Conservation (phyloP, 2,113 vertebrate genomes). For the Brachypodius melanocephalos region DNA sequence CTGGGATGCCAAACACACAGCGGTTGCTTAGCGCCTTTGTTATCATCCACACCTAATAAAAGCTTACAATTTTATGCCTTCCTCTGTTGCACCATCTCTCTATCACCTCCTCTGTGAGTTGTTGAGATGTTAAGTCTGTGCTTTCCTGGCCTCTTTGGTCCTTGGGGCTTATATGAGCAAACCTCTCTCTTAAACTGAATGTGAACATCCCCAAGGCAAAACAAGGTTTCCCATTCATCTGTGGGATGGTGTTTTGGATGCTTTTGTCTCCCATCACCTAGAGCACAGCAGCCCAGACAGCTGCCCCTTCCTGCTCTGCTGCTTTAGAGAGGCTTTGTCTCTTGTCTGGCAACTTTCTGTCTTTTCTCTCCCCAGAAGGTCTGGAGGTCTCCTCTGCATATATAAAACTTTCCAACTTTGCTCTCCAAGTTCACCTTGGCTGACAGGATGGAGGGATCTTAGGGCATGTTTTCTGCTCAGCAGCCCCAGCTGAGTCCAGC, state of each 20-base stretch:
- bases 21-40: not conserved
- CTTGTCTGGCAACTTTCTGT: not conserved
- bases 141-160: not conserved
- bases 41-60: slow-evolving; percentile 3
- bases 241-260: not conserved
- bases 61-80: not conserved
- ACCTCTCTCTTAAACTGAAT: not conserved
- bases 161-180: not conserved
- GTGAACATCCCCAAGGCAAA: not conserved
- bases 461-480: not conserved
- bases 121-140: not conserved
- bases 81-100: not conserved
- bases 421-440: not conserved
- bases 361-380: not conserved
- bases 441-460: not conserved
- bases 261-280: not conserved
- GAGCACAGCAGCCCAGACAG: not conserved
- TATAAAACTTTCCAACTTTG: not conserved
- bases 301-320: not conserved
- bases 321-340: not conserved
- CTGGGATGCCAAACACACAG: not conserved
- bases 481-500: not conserved
- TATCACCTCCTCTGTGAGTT: not conserved
- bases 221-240: not conserved
- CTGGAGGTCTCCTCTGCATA: not conserved